Evolutionary conservation across 2,797 vertebrate species (phyloP).

Genomic region (Chromobotia macracanthus): DNA sequence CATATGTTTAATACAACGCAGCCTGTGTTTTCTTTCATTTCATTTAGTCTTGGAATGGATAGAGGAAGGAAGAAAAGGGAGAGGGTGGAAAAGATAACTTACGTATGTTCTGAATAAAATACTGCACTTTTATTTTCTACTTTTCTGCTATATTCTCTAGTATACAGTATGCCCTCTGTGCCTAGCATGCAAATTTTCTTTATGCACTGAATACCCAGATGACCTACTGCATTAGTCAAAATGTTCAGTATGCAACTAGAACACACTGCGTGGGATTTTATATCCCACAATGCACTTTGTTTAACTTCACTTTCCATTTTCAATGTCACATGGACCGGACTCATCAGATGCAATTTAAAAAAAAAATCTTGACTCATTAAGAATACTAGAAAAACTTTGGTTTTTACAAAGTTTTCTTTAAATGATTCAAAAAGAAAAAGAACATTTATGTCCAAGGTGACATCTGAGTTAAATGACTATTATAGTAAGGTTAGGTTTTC

Average conservation of each 20-base stretch:
- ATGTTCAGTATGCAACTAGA: neutral
- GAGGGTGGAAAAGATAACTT: constrained; percentile 2
- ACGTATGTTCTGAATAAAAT: neutral
- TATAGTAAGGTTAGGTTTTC: too few relatives aligned
- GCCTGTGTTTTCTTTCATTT: constrained; percentile 60
- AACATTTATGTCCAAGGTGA: too few relatives aligned
- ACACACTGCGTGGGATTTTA: neutral
- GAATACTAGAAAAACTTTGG: too few relatives aligned
- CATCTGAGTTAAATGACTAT: neutral
- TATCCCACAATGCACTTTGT: neutral
- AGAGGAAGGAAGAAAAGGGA: constrained; percentile 49
- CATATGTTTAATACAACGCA: constrained; percentile 47
- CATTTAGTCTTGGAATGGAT: constrained; percentile 53
- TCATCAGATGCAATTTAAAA: neutral
- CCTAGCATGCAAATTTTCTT: neutral
- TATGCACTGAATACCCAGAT: neutral
- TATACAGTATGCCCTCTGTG: neutral
- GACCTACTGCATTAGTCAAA: constrained; percentile 4
- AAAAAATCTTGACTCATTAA: too few relatives aligned
- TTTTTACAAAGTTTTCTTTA: too few relatives aligned
- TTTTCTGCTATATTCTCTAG: neutral
- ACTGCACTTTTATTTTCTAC: neutral
- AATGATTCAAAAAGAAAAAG: too few relatives aligned
- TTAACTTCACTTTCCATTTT: neutral
- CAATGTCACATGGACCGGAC: neutral